Percentiles rank a stretch among this genome's conserved stretches.
Conservation (phyloP, 2,888 invertebrate genomes). For the Meiosimyza platycephala region DNA sequence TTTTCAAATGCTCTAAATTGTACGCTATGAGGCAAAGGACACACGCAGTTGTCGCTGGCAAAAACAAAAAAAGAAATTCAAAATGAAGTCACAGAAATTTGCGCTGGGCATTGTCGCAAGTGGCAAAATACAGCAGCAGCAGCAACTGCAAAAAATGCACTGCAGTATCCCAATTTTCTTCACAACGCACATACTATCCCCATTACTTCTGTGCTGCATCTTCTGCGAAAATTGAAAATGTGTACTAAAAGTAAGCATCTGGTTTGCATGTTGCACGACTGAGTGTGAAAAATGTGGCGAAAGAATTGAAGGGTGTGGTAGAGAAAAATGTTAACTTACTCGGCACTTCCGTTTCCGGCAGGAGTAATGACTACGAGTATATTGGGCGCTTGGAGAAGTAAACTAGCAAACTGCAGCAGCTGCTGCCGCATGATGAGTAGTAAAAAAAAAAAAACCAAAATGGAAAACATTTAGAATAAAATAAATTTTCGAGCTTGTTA, state of each 20-base stretch:
- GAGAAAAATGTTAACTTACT: constrained; percentile 31
- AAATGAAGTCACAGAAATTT: neutral
- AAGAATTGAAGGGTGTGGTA: constrained; percentile 17
- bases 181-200: too few relatives aligned
- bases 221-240: constrained; percentile 26
- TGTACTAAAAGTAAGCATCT: constrained; percentile 47
- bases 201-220: neutral
- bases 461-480: constrained; percentile 13
- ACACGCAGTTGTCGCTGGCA: constrained; percentile 21
- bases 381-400: constrained; percentile 17
- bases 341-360: constrained; percentile 31
- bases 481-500: neutral
- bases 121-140: neutral
- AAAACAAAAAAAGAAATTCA: neutral
- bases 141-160: neutral
- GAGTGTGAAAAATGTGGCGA: constrained; percentile 31
- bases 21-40: constrained; percentile 28
- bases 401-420: constrained; percentile 29
- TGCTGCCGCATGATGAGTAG: constrained; percentile 10
- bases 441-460: constrained; percentile 13
- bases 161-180: too few relatives aligned
- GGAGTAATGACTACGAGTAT: constrained; percentile 18
- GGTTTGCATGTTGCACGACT: constrained; percentile 49
- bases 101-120: too few relatives aligned
- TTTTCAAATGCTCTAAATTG: constrained; percentile 22